Percentiles rank a stretch among this genome's conserved stretches.
Evolutionary conservation across 2,113 vertebrate genomes (phyloP).

Genomic region (Empidonax traillii): DNA sequence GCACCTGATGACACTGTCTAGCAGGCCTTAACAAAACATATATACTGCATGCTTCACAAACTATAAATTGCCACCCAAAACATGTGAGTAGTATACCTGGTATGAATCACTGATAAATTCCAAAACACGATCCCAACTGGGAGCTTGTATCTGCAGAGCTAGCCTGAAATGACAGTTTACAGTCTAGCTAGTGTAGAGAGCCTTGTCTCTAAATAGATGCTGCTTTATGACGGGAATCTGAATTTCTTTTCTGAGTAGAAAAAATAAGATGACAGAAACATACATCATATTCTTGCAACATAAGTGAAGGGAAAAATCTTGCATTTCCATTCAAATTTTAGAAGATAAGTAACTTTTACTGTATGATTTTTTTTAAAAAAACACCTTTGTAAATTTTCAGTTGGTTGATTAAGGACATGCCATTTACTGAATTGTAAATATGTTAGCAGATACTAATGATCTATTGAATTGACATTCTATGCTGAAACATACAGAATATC

Average conservation of each 20-base stretch:
- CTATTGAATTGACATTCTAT: background rate
- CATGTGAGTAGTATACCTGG: conserved; percentile 42
- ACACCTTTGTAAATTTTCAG: background rate
- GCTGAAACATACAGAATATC: background rate
- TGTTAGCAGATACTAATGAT: background rate
- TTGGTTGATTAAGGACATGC: background rate
- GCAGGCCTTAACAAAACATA: conserved; percentile 6
- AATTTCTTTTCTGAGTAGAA: conserved; percentile 52
- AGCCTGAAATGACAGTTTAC: conserved; percentile 51
- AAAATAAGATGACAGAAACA: conserved; percentile 52
- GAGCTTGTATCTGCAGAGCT: conserved; percentile 52
- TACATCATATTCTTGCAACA: conserved; percentile 50
- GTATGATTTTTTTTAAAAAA: background rate
- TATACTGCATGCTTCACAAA: conserved; percentile 34
- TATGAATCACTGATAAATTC: conserved; percentile 38
- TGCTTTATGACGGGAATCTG: conserved; percentile 57
- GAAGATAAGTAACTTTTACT: background rate
- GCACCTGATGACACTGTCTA: background rate
- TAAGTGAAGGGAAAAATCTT: background rate
- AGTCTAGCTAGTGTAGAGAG: conserved; percentile 49
- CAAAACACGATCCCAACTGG: conserved; percentile 39
- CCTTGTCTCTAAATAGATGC: conserved; percentile 49
- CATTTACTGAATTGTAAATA: background rate
- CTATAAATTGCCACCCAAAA: conserved; percentile 28
- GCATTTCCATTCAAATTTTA: background rate